Base-by-base conservation (phyloP, 2,888 invertebrate species). In the Eumerus sabulonum region DNA sequence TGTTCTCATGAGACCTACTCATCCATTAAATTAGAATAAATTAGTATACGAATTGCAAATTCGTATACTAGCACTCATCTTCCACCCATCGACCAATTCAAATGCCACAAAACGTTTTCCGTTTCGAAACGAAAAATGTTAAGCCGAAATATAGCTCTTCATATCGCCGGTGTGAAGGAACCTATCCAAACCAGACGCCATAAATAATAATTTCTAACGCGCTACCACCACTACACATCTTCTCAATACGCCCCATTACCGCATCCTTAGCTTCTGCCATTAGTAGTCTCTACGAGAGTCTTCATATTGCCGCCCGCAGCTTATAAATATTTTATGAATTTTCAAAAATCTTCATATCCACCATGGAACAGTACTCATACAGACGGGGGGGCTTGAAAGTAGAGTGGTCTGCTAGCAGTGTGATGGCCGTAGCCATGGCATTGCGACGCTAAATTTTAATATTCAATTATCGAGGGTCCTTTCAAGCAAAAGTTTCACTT, bases 311-410 rank as follows among this genome's bases (percentile, higher is more conserved):
- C 13, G 40, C 50, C 51, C 54, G 47, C 62, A 62, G 14, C 77
- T 77, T 67, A 77, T 77, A 77, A 77, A 77, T 77, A 77, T 77
- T 77, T 77, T 77, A 77, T 77, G 77, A 77, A 77, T 77, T 77
- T 68, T 72, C 72, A 73, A 73, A 77, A 77, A 77, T 72, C 77
- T 53, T 59, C 57, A 63, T 51, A 50, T 57, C 40, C 38, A 56
- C 38, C 53, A 54, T 60, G 38, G 40, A 40, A 38, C 13, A 9
- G 27, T 27, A 27, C n/a, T n/a, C n/a, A n/a, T n/a, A n/a, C n/a
- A 11, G 12, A 12, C 18, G 44, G 18, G 11, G 14, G 51, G 9
- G 44, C 40, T n/a, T n/a, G n/a, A n/a, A n/a, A n/a, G n/a, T n/a
- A n/a, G n/a, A n/a, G n/a, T n/a, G n/a, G n/a, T n/a, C n/a, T n/a